A percentile compares a stretch with the other conserved stretches of the same genome.
phyloP scores from a whole-genome alignment of 2,797 vertebrate species.

The Hafferia zeledoni region DNA sequence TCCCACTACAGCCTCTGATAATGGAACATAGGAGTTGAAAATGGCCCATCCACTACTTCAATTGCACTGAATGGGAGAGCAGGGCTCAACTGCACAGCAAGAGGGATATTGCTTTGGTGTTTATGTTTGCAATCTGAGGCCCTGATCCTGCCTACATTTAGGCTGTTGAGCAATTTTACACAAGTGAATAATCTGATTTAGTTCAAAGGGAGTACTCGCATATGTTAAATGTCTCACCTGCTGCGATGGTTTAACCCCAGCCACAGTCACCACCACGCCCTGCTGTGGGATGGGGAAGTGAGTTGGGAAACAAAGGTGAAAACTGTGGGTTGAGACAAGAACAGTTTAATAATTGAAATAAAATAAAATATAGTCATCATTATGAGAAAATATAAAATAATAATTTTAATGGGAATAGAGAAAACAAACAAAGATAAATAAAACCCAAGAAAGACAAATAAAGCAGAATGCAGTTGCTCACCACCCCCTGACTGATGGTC shows the following conservation, averaged over 20 bases:
- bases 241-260: background rate
- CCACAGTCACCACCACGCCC: background rate
- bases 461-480: background rate
- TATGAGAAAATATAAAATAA: background rate
- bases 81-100: slow-evolving; percentile 59
- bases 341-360: background rate
- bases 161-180: slow-evolving; percentile 53
- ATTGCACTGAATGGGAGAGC: slow-evolving; percentile 54
- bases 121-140: slow-evolving; percentile 38
- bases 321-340: background rate
- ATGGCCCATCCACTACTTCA: slow-evolving; percentile 23
- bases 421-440: no score
- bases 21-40: slow-evolving; percentile 21
- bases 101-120: slow-evolving; percentile 69
- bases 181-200: slow-evolving; percentile 65
- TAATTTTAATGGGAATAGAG: background rate
- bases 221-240: slow-evolving; percentile 50
- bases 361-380: background rate
- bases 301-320: background rate
- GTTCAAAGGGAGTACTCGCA: slow-evolving; percentile 57
- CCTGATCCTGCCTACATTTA: slow-evolving; percentile 42
- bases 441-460: background rate
- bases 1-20: slow-evolving; percentile 46
- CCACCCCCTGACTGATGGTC: background rate
- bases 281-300: background rate